These are phyloP conservation scores for Lysandra coridon DNA, from an alignment of 2,888 invertebrate genomes.

Conservation along the genomic window DNA sequence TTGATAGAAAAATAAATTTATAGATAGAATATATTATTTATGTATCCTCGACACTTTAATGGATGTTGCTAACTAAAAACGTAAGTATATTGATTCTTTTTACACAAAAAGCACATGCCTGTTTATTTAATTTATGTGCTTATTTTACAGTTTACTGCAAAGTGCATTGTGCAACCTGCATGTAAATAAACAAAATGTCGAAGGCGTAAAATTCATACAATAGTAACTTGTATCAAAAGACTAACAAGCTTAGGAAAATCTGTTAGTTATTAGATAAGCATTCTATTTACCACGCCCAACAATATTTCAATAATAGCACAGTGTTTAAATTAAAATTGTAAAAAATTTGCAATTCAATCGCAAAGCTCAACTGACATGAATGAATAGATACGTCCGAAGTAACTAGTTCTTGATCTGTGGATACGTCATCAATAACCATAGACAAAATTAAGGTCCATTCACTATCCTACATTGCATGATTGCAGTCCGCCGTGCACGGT, in stretches of 20 bases:
- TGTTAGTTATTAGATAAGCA: background rate
- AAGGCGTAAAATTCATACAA: background rate
- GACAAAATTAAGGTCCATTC: background rate
- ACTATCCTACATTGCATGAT: no score
- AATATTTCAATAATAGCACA: background rate
- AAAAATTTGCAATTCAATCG: slow-evolving; percentile 4
- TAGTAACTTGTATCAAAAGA: slow-evolving; percentile 4
- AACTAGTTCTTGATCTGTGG: no score
- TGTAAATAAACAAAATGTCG: slow-evolving; percentile 23
- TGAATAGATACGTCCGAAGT: background rate
- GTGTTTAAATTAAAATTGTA: slow-evolving; percentile 5
- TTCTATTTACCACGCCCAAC: slow-evolving; percentile 10
- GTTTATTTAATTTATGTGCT: background rate
- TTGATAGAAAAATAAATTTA: background rate
- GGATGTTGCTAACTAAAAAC: background rate
- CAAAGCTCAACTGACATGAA: background rate
- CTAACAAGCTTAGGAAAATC: background rate
- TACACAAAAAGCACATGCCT: background rate
- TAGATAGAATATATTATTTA: background rate
- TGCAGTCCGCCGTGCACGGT: no score
- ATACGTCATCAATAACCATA: background rate
- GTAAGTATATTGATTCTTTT: background rate
- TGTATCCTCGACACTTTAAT: background rate
- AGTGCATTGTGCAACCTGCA: background rate
- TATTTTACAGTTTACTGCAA: background rate